Evolutionary conservation across 2,113 vertebrate species (phyloP).

Genomic region (Tylochromis polylepis): DNA sequence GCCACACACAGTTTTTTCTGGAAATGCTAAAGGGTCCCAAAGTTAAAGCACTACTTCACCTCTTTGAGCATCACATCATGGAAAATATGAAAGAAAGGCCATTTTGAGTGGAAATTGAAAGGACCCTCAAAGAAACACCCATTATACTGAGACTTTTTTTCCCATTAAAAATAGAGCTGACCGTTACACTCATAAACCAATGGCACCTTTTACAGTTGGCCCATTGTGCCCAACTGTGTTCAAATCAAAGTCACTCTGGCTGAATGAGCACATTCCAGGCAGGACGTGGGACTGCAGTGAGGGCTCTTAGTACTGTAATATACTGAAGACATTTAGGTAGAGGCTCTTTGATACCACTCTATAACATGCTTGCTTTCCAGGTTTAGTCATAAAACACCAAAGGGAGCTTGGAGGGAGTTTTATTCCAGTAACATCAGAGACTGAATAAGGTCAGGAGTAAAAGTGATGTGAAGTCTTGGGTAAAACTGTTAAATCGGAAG

Average conservation of each 20-base stretch:
- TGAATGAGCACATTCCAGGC: slow-evolving; percentile 54
- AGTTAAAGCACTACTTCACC: slow-evolving; percentile 4
- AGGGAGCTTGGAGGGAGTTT: neutral
- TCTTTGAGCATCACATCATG: slow-evolving; percentile 32
- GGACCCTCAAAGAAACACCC: slow-evolving; percentile 17
- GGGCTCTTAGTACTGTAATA: neutral
- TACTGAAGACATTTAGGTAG: slow-evolving; percentile 33
- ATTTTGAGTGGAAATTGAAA: neutral
- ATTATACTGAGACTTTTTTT: slow-evolving; percentile 6
- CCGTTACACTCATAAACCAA: slow-evolving; percentile 23
- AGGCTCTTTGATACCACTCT: neutral
- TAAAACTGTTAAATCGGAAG: neutral
- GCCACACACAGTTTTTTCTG: neutral
- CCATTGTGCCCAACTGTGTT: slow-evolving; percentile 55
- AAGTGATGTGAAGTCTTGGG: neutral
- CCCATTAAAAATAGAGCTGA: slow-evolving; percentile 4
- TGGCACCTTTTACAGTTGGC: slow-evolving; percentile 62
- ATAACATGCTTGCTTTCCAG: neutral
- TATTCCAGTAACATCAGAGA: slow-evolving; percentile 12
- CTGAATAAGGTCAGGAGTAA: slow-evolving; percentile 9
- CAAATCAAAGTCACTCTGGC: slow-evolving; percentile 45
- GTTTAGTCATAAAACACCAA: slow-evolving; percentile 24
- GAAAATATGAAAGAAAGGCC: slow-evolving; percentile 18
- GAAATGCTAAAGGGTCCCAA: neutral
- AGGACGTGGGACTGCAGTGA: slow-evolving; percentile 26